phyloP scores from a whole-genome alignment of 2,888 invertebrate genomes.

The Schizotus pectinicornis region DNA sequence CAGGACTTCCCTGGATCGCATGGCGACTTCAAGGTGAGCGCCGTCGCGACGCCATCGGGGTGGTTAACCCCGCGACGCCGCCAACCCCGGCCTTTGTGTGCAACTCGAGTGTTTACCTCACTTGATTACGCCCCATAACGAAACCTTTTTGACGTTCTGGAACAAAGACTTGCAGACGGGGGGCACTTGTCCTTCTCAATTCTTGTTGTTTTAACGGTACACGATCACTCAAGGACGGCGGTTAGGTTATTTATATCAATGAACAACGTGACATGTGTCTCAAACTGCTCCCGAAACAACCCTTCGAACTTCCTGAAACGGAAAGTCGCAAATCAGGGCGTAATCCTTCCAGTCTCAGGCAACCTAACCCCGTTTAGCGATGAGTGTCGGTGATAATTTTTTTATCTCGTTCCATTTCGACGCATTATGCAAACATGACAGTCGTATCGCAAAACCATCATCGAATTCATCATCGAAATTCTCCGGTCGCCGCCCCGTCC shows the following conservation, averaged over 20 bases:
- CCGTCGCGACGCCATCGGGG: conserved; percentile 5
- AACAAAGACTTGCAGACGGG: conserved; percentile 1
- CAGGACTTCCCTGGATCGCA: conserved; percentile 40
- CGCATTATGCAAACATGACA: conserved; percentile 18
- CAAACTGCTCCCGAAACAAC: too few relatives aligned
- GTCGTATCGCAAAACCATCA: background rate
- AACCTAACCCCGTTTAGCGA: too few relatives aligned
- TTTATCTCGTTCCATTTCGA: conserved; percentile 7
- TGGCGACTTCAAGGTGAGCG: conserved; percentile 52
- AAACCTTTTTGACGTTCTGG: too few relatives aligned
- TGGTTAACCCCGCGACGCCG: conserved; percentile 15
- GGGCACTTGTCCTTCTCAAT: conserved; percentile 17
- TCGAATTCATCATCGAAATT: background rate
- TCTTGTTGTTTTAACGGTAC: conserved; percentile 27
- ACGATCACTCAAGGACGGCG: conserved; percentile 24
- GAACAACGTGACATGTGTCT: conserved; percentile 15
- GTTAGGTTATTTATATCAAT: conserved; percentile 27
- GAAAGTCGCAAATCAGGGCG: background rate
- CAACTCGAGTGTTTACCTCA: too few relatives aligned
- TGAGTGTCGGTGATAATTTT: conserved; percentile 10
- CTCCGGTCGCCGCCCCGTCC: background rate
- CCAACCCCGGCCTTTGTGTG: background rate
- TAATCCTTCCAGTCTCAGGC: background rate
- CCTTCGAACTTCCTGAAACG: too few relatives aligned
- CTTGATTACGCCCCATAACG: too few relatives aligned